These are phyloP conservation scores for Carlito syrichta DNA, from an alignment of 2,113 vertebrate genomes.

Conservation along the genomic window DNA sequence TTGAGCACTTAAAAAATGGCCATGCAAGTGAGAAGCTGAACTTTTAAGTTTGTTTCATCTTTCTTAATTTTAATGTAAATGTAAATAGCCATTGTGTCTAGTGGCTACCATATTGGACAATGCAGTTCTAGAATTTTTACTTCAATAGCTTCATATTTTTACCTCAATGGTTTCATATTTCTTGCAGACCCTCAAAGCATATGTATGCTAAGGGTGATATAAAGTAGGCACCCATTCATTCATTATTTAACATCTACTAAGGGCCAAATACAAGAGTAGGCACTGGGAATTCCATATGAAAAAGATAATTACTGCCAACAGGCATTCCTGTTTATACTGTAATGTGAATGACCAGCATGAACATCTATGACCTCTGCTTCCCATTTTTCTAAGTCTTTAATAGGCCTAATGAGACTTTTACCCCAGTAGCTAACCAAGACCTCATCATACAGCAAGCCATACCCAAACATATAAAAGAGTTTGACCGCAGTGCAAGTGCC, in stretches of 20 bases:
- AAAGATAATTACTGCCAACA: slow-evolving; percentile 11
- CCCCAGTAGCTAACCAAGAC: not conserved
- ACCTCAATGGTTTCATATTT: not conserved
- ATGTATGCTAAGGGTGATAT: not conserved
- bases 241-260: not conserved
- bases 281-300: not conserved
- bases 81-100: not conserved
- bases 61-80: slow-evolving; percentile 35
- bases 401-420: not conserved
- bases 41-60: slow-evolving; percentile 15
- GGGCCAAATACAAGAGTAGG: not conserved
- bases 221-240: not conserved
- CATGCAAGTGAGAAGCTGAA: not conserved
- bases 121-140: not conserved
- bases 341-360: not conserved
- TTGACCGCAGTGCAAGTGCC: not conserved
- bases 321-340: not conserved
- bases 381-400: not conserved
- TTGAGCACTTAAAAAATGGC: not conserved
- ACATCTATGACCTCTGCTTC: not conserved
- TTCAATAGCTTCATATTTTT: not conserved
- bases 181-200: not conserved
- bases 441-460: not conserved
- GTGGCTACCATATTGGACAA: not conserved
- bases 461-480: not conserved